Conservation (phyloP, 2,113 vertebrate genomes). For the Podarcis muralis region DNA sequence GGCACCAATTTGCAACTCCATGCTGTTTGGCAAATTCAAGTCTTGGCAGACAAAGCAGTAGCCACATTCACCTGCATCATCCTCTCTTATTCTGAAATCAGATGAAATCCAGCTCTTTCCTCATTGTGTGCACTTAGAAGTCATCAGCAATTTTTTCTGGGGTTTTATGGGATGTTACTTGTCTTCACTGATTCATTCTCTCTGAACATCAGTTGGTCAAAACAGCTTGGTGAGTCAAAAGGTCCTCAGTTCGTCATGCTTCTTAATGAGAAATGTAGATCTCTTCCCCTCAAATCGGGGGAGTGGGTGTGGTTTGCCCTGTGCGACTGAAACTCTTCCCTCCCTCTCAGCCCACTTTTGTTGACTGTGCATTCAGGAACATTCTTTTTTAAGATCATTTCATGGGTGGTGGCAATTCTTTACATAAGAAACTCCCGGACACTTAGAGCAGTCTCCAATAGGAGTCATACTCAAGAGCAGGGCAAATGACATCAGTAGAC, state of each 20-base stretch:
- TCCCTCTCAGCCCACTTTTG: fast-evolving
- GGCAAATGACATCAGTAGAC: too few species aligned
- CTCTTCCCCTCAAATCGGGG: conserved; percentile 25
- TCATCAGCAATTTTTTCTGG: conserved; percentile 57
- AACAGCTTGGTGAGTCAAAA: conserved; percentile 56
- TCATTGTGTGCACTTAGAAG: conserved; percentile 54
- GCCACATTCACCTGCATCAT: conserved; percentile 18
- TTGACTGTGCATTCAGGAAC: background rate
- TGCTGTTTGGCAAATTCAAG: conserved; percentile 52
- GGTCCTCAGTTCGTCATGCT: conserved; percentile 55
- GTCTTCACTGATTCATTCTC: conserved; percentile 64
- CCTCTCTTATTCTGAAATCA: conserved; percentile 58
- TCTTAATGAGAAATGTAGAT: conserved; percentile 62
- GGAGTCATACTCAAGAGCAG: too few species aligned
- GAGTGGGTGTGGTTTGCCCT: background rate
- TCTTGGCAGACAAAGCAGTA: conserved; percentile 26
- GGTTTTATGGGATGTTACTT: conserved; percentile 62
- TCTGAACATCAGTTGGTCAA: conserved; percentile 57
- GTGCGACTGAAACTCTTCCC: background rate
- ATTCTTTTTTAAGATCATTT: conserved; percentile 10
- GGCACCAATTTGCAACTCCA: conserved; percentile 25
- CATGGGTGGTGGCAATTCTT: fast-evolving
- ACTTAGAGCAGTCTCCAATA: background rate
- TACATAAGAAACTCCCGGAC: background rate
- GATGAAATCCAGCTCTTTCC: conserved; percentile 56